Percentiles rank a stretch among this genome's conserved stretches.
Conservation (phyloP, 1,140 invertebrate species). For the Zaprionus taronus region DNA sequence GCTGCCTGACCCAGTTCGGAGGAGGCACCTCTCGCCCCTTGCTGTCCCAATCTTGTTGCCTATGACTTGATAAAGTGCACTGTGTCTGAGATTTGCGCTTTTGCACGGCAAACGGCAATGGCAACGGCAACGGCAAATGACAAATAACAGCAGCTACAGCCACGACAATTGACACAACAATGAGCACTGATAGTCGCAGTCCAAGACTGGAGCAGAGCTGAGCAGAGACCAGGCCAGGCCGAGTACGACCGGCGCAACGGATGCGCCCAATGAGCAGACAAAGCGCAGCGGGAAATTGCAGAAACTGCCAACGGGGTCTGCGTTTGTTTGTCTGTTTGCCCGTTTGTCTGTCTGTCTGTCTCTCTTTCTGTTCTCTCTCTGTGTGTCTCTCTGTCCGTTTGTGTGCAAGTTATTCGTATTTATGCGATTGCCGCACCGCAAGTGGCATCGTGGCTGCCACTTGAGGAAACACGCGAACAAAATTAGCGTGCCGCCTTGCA, state of each 20-base stretch:
- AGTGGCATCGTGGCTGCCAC: constrained; percentile 80
- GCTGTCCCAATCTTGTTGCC: constrained; percentile 45
- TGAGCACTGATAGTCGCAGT: constrained; percentile 60
- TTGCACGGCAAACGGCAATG: constrained; percentile 64
- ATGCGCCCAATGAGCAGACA: constrained; percentile 82
- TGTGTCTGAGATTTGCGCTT: constrained; percentile 71
- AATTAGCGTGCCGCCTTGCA: constrained; percentile 79
- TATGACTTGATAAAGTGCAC: constrained; percentile 73
- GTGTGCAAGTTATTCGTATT: constrained; percentile 49
- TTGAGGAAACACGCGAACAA: constrained; percentile 81
- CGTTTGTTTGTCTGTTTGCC: neutral
- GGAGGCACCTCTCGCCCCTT: constrained; percentile 13
- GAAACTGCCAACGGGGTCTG: constrained; percentile 3
- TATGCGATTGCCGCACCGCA: constrained; percentile 78
- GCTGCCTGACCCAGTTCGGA: constrained; percentile 72
- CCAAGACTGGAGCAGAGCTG: constrained; percentile 14
- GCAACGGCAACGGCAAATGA: constrained; percentile 23
- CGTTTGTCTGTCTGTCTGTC: neutral
- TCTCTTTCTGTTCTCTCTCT: neutral
- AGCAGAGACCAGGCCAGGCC: constrained; percentile 11
- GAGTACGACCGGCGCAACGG: constrained; percentile 71
- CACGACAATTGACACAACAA: constrained; percentile 81
- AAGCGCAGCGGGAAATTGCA: constrained; percentile 81
- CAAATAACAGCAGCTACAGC: constrained; percentile 58
- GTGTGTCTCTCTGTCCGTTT: neutral